phyloP scores from a whole-genome alignment of 1,140 invertebrate genomes.

The Apis dorsata region DNA sequence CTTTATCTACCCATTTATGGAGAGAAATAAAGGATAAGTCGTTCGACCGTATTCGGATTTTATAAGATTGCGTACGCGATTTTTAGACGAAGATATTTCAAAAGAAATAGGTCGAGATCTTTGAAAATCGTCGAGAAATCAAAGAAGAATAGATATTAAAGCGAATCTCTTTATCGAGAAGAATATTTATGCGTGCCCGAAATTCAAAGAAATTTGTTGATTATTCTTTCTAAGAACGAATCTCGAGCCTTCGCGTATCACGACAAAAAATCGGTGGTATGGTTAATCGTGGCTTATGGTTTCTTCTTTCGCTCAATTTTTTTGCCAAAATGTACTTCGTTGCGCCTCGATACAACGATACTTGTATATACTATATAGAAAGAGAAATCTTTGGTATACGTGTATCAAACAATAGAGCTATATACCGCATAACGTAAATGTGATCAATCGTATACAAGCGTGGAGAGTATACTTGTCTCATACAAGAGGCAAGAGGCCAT shows the following conservation, averaged over 20 bases:
- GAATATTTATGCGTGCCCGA: no score
- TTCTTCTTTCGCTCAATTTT: neutral
- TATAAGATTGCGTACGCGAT: neutral
- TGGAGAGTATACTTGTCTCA: neutral
- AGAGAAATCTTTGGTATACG: no score
- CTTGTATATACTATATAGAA: no score
- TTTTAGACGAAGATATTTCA: no score
- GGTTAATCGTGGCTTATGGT: constrained; percentile 15
- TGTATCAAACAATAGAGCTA: no score
- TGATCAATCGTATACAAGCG: neutral
- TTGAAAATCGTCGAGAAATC: no score
- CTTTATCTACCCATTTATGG: neutral
- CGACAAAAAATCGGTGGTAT: constrained; percentile 27
- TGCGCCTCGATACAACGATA: neutral
- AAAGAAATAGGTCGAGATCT: no score
- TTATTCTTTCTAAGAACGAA: neutral
- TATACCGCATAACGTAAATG: no score
- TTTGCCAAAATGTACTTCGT: no score
- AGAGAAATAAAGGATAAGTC: neutral
- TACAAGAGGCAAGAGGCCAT: neutral
- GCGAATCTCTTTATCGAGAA: no score
- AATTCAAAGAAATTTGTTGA: neutral
- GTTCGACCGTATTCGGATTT: neutral
- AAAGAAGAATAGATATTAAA: no score
- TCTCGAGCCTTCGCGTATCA: neutral